phyloP scores from a whole-genome alignment of 2,888 invertebrate genomes.

The Salpingus planirostris region DNA sequence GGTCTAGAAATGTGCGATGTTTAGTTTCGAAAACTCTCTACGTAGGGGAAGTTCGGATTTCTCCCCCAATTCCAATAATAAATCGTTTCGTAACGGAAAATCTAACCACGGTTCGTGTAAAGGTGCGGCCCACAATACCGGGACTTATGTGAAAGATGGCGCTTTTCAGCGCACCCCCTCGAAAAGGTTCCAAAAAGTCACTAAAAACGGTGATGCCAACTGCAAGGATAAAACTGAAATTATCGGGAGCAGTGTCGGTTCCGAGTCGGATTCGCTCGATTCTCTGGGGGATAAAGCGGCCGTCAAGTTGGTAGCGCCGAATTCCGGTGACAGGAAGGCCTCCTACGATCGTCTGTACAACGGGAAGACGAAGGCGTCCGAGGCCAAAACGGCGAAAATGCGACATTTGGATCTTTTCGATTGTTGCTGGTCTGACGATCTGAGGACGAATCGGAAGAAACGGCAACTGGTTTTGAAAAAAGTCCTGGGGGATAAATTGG shows the following conservation, averaged over 20 bases:
- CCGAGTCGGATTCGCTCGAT: slow-evolving; percentile 58
- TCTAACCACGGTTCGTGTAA: slow-evolving; percentile 63
- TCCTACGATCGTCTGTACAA: slow-evolving; percentile 48
- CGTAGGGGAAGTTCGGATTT: slow-evolving; percentile 41
- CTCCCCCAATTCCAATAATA: too few relatives aligned
- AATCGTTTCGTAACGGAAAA: too few relatives aligned
- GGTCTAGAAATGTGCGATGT: too few relatives aligned
- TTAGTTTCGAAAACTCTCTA: slow-evolving; percentile 54
- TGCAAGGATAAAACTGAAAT: too few relatives aligned
- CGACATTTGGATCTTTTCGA: slow-evolving; percentile 46
- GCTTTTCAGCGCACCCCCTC: slow-evolving; percentile 39
- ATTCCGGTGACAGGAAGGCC: too few relatives aligned
- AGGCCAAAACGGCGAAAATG: slow-evolving; percentile 54
- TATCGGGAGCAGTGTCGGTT: slow-evolving; percentile 55
- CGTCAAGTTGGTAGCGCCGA: too few relatives aligned
- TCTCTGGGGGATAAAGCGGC: slow-evolving; percentile 44
- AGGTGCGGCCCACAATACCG: slow-evolving; percentile 68
- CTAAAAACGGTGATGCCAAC: too few relatives aligned
- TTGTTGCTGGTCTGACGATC: slow-evolving; percentile 28
- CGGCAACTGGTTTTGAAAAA: too few relatives aligned
- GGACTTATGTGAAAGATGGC: slow-evolving; percentile 39
- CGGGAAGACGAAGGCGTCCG: slow-evolving; percentile 51
- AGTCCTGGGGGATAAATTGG: too few relatives aligned
- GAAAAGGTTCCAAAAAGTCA: slow-evolving; percentile 40
- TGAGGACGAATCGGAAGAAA: too few relatives aligned